A percentile compares a stretch with the other conserved stretches of the same genome.
phyloP scores from a whole-genome alignment of 1,140 invertebrate species.

The Drosophila pandora region DNA sequence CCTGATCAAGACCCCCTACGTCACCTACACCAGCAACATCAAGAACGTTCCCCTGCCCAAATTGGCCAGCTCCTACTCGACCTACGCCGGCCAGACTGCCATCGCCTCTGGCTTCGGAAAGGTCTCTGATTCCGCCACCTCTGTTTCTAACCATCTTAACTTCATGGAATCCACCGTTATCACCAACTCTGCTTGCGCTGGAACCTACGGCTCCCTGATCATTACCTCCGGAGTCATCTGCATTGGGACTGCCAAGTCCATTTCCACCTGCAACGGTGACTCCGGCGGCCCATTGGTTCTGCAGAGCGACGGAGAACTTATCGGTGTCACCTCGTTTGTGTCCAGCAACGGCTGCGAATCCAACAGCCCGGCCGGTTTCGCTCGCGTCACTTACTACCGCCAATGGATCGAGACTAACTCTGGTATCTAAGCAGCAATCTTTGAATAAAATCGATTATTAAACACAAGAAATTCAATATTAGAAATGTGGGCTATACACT shows the following conservation, averaged over 20 bases:
- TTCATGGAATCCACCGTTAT: constrained; percentile 26
- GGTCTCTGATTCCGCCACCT: constrained; percentile 43
- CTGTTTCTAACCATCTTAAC: constrained; percentile 48
- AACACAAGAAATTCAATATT: not conserved
- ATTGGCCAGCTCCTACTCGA: constrained; percentile 48
- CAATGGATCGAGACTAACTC: constrained; percentile 84
- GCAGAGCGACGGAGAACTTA: constrained; percentile 62
- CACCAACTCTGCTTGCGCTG: constrained; percentile 17
- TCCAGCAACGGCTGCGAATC: constrained; percentile 61
- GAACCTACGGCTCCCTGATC: constrained; percentile 38
- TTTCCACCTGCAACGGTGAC: constrained; percentile 84
- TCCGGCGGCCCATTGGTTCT: constrained; percentile 85
- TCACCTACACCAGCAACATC: constrained; percentile 30
- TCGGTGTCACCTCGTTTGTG: constrained; percentile 85
- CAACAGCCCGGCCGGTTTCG: constrained; percentile 84
- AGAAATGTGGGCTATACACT: too few relatives aligned
- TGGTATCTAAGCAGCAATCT: constrained; percentile 38
- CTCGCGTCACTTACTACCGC: constrained; percentile 84
- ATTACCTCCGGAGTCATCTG: constrained; percentile 45
- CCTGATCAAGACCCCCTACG: constrained; percentile 42
- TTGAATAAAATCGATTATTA: constrained; percentile 23
- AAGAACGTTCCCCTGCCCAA: constrained; percentile 46
- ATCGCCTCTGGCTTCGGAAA: constrained; percentile 72
- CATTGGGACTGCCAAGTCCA: constrained; percentile 51
- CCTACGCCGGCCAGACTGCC: constrained; percentile 47